Evolutionary conservation across 2,113 vertebrate genomes (phyloP), one percentile per base, ranked within the genome.

Genomic region (Pseudopipra pipra): DNA sequence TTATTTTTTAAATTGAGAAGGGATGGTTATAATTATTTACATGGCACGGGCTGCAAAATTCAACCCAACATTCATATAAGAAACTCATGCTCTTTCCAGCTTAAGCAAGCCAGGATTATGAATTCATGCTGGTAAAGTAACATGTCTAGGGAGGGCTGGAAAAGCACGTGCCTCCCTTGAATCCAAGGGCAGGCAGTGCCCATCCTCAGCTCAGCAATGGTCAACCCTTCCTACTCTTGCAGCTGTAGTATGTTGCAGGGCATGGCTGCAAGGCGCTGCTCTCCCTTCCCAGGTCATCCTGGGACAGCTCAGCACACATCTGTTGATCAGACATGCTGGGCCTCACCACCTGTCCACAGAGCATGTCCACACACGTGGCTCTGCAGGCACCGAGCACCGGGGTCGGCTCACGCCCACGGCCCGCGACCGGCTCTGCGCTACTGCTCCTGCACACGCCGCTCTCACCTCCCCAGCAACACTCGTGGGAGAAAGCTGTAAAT

Each of bases 401-500:
- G 58, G 24, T 25, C 66, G 25, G 75, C 23, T 59, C 44, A 2
- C 6, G 0, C 35, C 56, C 86, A 31, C 3, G 4, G 39, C 71
- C 2, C 2, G 0, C 27, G 44, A 28, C 20, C 1, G 1, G n/a
- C 65, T 30, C 19, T 8, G 41, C 1, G 2, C 55, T 23, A 3
- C 33, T 71, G 28, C 76, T 75, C 71, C 66, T 1, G 49, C 41
- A 43, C 72, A 23, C 1, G 2, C 78, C 10, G 77, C 79, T 78
- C 43, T 66, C 71, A 46, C 82, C 61, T 28, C 52, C 55, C 65
- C 65, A 17, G n/a, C 58, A 55, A 17, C 0, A 1, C 80, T n/a
- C 1, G 4, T 1, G 11, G 39, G 61, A 66, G 14, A 0, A 14
- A 86, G 58, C 58, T 66, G 47, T 54, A 75, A 76, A 52, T 75